These are phyloP conservation scores for Alloscopus bannaensis DNA, from an alignment of 2,888 invertebrate species.

Conservation along the genomic window DNA sequence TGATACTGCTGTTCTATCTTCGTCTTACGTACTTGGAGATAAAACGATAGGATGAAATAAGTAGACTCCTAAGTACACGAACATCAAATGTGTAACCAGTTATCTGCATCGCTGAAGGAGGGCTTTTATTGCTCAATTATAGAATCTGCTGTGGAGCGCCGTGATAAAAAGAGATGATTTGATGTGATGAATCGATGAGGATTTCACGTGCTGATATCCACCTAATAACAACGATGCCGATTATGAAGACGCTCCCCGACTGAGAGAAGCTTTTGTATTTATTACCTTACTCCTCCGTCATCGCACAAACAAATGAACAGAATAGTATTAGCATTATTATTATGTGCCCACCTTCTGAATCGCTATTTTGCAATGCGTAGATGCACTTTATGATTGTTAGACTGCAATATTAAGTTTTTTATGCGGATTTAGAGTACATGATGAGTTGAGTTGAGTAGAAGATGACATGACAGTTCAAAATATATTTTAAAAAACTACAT, in stretches of 20 bases:
- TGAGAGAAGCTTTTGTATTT: slow-evolving; percentile 24
- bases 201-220: slow-evolving; percentile 9
- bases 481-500: slow-evolving; percentile 39
- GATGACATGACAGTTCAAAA: slow-evolving; percentile 30
- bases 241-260: background rate
- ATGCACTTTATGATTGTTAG: no score
- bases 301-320: slow-evolving; percentile 8
- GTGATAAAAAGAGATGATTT: slow-evolving; percentile 42
- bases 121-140: slow-evolving; percentile 59
- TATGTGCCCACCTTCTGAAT: no score
- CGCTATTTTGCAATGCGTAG: no score
- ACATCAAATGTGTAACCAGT: no score
- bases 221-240: background rate
- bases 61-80: no score
- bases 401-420: no score
- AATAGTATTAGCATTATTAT: no score
- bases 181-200: slow-evolving; percentile 36
- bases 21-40: no score
- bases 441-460: slow-evolving; percentile 1
- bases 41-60: no score
- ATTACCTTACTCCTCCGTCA: slow-evolving; percentile 11
- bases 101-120: slow-evolving; percentile 41
- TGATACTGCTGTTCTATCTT: no score
- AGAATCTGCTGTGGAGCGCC: slow-evolving; percentile 37
- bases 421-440: no score